Evolutionary conservation across 2,888 invertebrate genomes (phyloP).

Genomic region (Dolichomitus sp.): DNA sequence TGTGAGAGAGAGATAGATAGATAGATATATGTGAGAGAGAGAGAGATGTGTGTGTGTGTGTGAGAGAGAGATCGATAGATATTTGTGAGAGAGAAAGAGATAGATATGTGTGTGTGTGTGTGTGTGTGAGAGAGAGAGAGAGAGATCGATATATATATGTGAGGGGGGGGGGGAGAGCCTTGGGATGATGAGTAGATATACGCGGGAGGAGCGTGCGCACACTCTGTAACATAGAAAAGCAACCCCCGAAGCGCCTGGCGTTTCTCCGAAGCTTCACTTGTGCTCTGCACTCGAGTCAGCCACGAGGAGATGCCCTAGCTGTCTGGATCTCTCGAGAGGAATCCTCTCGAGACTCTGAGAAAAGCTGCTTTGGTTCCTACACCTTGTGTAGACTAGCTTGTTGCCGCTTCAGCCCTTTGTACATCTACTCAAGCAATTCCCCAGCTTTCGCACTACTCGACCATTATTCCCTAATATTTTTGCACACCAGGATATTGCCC

Average conservation of each 20-base stretch:
- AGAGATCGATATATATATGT: too few species aligned
- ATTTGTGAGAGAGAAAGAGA: too few species aligned
- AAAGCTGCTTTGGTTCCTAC: conserved; percentile 24
- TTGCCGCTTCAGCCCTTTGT: conserved; percentile 21
- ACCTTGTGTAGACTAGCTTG: conserved; percentile 18
- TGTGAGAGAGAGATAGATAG: too few species aligned
- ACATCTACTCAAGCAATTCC: conserved; percentile 5
- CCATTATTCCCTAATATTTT: not conserved
- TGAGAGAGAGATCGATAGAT: too few species aligned
- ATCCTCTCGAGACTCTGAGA: conserved; percentile 47
- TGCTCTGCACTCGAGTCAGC: conserved; percentile 28
- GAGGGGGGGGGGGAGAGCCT: not conserved
- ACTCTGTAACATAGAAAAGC: not conserved
- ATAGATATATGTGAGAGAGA: too few species aligned
- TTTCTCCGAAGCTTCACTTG: conserved; percentile 39
- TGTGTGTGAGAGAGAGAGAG: too few species aligned
- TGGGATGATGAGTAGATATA: conserved; percentile 1
- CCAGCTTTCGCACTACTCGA: not conserved
- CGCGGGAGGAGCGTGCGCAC: conserved; percentile 24
- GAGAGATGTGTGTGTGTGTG: too few species aligned
- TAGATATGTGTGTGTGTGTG: too few species aligned
- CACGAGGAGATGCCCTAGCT: conserved; percentile 38
- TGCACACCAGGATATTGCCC: not conserved
- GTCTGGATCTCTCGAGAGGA: conserved; percentile 52
- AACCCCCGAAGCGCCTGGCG: conserved; percentile 26